Conservation (phyloP, 2,113 vertebrate genomes). For the Camelus dromedarius region DNA sequence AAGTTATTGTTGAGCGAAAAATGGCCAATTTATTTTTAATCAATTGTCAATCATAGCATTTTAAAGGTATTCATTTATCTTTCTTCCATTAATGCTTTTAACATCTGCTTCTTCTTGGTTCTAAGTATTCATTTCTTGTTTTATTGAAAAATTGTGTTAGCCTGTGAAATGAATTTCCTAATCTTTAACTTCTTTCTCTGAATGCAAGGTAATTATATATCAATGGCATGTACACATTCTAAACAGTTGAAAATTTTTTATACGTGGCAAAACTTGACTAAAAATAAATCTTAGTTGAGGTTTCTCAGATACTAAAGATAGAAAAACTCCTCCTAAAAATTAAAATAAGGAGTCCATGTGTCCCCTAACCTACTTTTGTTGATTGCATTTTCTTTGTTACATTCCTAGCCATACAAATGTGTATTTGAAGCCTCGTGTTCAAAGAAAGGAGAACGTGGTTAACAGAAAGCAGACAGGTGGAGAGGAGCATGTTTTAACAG, state of each 20-base stretch:
- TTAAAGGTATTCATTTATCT: constrained; percentile 13
- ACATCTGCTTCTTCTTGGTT: neutral
- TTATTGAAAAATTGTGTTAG: neutral
- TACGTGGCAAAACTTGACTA: neutral
- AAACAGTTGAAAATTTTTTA: neutral
- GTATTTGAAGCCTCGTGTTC: neutral
- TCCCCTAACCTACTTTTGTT: neutral
- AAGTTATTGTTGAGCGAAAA: neutral
- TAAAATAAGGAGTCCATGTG: neutral
- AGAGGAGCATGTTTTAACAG: neutral
- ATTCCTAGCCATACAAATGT: neutral
- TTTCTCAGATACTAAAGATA: neutral
- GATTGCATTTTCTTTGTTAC: neutral
- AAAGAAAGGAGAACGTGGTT: neutral
- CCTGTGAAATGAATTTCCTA: neutral
- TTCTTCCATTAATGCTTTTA: neutral
- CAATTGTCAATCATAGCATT: neutral
- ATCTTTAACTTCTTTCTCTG: neutral
- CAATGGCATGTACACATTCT: neutral
- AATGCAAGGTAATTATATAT: neutral
- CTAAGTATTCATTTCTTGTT: neutral
- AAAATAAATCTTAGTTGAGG: neutral
- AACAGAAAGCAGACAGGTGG: neutral
- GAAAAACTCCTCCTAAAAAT: neutral
- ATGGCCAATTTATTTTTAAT: neutral